phyloP scores from a whole-genome alignment of 1,140 invertebrate genomes.

The Bacillus rossius region DNA sequence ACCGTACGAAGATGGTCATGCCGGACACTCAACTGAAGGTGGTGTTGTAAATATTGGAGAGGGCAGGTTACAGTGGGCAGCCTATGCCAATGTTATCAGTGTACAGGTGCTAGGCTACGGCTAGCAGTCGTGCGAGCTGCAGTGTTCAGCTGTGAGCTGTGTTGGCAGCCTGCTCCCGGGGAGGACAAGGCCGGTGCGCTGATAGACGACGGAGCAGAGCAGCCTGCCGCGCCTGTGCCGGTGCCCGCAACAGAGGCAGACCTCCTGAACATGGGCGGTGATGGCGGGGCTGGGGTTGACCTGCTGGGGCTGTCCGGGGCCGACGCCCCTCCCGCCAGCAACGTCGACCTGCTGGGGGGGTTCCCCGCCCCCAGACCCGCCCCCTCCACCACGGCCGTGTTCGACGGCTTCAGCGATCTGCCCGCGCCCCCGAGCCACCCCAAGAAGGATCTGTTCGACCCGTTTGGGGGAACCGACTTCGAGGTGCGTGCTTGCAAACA shows the following conservation, averaged over 20 bases:
- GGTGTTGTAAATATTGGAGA: too few species aligned
- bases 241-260: conserved; percentile 37
- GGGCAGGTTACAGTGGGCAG: too few species aligned
- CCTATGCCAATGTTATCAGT: too few species aligned
- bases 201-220: conserved; percentile 1
- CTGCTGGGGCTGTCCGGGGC: conserved; percentile 44
- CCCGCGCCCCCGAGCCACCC: conserved; percentile 10
- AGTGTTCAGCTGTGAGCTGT: too few species aligned
- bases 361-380: conserved; percentile 35
- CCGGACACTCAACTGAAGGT: too few species aligned
- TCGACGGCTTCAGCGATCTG: conserved; percentile 10
- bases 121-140: too few species aligned
- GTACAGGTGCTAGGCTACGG: too few species aligned
- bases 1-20: too few species aligned
- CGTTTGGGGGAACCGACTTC: conserved; percentile 19
- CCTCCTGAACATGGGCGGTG: conserved; percentile 41
- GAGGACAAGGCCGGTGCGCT: neutral
- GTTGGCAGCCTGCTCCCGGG: too few species aligned
- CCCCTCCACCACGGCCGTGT: neutral
- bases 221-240: conserved; percentile 9
- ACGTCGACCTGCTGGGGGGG: conserved; percentile 58
- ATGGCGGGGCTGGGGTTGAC: conserved; percentile 37
- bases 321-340: conserved; percentile 26
- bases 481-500: too few species aligned
- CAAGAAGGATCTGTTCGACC: conserved; percentile 24